Base-by-base conservation (phyloP, 2,888 invertebrate species). In the Caenorhabditis plicata region DNA sequence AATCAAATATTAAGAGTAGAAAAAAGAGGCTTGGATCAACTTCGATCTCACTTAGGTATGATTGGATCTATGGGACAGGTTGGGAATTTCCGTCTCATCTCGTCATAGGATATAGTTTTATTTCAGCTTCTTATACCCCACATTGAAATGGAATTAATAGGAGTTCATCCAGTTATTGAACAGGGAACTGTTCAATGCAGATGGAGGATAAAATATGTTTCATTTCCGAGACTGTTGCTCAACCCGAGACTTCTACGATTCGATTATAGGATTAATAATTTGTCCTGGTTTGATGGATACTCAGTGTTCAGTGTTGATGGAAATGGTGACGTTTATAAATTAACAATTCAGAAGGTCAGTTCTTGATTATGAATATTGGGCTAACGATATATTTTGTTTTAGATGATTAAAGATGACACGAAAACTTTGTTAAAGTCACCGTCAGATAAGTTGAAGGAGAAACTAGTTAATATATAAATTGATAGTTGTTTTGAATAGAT, bases 151-250 rank as follows among this genome's bases (percentile, higher is more conserved):
- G 74, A 73, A 55, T 64, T 71, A 2, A 40, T 63, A 8, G 58
- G 56, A 19, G 57, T 51, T 2, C 47, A 56, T 36, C 76, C 76
- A 11, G 50, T 77, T n/a, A 49, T 77, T 20, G 78, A 80, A 25
- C 79, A 78, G 33, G 79, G 79, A 11, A 78, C 77, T 11, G 78
- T 78, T 2, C 57, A 79, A 15, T 64, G 75, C 35, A 64, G 78
- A n/a, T 78, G 78, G 78, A 51, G 78, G 13, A 53, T 78, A 36
- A 61, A 67, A 42, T 78, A 80, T 55, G 55, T 73, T 27, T 68
- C 70, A 9, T 58, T 64, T 35, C 33, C 40, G 1, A 66, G 70
- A 1, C 51, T 68, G 4, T 22, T 69, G 38, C 49, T 57, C 5
- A 61, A 71, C 52, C 62, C 60, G 1, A 47, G 60, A 15, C 64